Percentiles rank a stretch among this genome's conserved stretches.
Conservation (phyloP, 2,113 vertebrate species). For the Dolichotis patagonum region DNA sequence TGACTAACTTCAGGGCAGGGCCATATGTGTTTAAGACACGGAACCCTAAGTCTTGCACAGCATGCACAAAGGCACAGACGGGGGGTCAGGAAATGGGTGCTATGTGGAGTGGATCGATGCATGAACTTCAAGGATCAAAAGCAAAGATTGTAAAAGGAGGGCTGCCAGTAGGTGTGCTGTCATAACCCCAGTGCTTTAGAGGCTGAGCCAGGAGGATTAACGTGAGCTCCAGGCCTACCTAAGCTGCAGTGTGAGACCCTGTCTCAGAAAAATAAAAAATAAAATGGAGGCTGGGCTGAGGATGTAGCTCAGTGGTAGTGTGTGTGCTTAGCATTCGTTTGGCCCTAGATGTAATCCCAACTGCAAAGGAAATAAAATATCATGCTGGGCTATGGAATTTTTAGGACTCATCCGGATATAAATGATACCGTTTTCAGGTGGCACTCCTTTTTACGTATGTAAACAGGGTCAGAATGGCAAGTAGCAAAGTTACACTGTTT, state of each 20-base stretch:
- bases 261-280: background rate
- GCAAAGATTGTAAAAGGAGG: background rate
- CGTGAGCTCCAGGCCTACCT: background rate
- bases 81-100: background rate
- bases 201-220: background rate
- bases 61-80: too few species aligned
- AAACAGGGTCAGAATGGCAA: conserved; percentile 31
- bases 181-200: background rate
- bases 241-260: background rate
- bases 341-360: background rate
- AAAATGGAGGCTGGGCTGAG: background rate
- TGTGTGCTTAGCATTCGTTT: background rate
- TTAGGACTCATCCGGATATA: background rate
- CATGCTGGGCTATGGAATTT: background rate
- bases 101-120: background rate
- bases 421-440: background rate
- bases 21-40: background rate
- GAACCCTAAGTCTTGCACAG: background rate
- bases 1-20: background rate
- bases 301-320: background rate
- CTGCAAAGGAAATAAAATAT: background rate
- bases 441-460: background rate
- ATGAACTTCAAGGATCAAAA: background rate
- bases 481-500: background rate
- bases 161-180: background rate